Conservation (phyloP, 2,888 invertebrate species). For the Bombylius major region DNA sequence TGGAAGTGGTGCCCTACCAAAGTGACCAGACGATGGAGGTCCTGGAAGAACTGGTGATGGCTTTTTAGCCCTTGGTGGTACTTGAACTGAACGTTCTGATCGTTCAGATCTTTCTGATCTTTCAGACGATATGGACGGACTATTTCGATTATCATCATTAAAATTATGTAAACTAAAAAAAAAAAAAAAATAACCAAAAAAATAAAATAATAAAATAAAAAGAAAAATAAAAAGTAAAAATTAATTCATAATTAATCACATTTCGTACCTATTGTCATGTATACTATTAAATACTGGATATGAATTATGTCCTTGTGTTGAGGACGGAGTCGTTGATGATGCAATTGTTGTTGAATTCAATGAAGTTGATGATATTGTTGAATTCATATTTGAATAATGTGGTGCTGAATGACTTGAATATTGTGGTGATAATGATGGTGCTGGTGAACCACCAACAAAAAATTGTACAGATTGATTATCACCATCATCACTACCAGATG, state of each 20-base stretch:
- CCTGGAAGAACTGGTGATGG: constrained; percentile 15
- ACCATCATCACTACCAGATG: constrained; percentile 30
- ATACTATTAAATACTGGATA: constrained; percentile 18
- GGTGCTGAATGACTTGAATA: constrained; percentile 7
- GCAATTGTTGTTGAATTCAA: background rate
- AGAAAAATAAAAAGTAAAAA: background rate
- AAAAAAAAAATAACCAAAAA: constrained; percentile 2
- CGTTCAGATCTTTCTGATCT: constrained; percentile 22
- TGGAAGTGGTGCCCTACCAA: constrained; percentile 28
- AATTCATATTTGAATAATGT: constrained; percentile 8
- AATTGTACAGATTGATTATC: constrained; percentile 23
- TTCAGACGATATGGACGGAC: constrained; percentile 29
- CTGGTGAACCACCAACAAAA: constrained; percentile 14
- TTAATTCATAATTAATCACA: background rate
- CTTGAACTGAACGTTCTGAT: constrained; percentile 21
- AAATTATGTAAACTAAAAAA: constrained; percentile 14
- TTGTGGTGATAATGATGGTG: constrained; percentile 6
- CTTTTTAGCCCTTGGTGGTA: constrained; percentile 29
- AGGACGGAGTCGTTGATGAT: constrained; percentile 4
- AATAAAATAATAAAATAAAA: background rate
- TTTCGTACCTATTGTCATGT: constrained; percentile 21
- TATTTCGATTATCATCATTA: constrained; percentile 24
- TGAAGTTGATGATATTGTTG: constrained; percentile 7
- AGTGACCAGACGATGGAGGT: constrained; percentile 16
- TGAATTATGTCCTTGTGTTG: constrained; percentile 14